Conservation (phyloP, 2,113 vertebrate species). For the Tragelaphus imberbis region DNA sequence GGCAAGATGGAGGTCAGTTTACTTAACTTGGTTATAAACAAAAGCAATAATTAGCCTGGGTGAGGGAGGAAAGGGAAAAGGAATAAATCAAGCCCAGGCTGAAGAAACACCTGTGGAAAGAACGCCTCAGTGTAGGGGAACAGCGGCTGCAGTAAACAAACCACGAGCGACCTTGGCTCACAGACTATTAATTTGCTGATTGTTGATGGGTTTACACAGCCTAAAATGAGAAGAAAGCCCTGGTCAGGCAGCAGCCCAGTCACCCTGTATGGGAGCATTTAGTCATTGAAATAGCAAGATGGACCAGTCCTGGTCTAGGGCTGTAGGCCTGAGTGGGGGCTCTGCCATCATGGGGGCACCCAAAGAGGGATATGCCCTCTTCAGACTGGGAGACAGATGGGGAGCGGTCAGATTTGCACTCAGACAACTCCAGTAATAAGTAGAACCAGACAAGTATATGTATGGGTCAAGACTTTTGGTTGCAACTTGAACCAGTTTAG, state of each 20-base stretch:
- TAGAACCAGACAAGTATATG: background rate
- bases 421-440: too few species aligned
- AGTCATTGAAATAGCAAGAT: background rate
- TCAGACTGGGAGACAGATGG: background rate
- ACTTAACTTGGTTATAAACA: slow-evolving; percentile 61
- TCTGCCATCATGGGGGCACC: background rate
- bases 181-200: slow-evolving; percentile 55
- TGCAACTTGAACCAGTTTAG: background rate
- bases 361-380: background rate
- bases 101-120: slow-evolving; percentile 57
- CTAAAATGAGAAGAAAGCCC: slow-evolving; percentile 20
- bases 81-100: slow-evolving; percentile 51
- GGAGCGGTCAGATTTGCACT: background rate
- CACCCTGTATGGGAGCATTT: background rate
- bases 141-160: slow-evolving; percentile 20
- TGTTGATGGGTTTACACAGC: slow-evolving; percentile 40
- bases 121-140: background rate
- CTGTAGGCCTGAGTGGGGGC: background rate
- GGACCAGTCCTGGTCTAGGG: background rate
- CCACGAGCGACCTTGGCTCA: slow-evolving; percentile 31
- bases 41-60: slow-evolving; percentile 53
- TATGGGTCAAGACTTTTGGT: background rate
- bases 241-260: background rate
- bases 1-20: slow-evolving; percentile 52
- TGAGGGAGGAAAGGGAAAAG: background rate